These are phyloP conservation scores for Hymenochirus boettgeri DNA, from an alignment of 2,113 vertebrate species.

Conservation along the genomic window DNA sequence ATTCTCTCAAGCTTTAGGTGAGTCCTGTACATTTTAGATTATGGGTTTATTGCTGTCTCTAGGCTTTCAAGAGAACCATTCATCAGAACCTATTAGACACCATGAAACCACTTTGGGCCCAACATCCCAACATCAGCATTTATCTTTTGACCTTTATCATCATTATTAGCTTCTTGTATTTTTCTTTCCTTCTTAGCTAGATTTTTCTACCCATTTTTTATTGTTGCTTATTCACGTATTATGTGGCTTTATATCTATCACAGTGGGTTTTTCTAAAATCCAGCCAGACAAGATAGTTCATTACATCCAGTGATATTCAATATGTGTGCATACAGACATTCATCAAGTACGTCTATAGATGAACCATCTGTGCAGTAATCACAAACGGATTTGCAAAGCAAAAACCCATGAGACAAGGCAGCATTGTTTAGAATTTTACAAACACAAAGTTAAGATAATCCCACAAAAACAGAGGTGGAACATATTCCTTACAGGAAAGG, in stretches of 20 bases:
- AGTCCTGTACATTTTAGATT: no score
- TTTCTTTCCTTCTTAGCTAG: no score
- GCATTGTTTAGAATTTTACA: constrained; percentile 39
- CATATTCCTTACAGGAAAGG: constrained; percentile 39
- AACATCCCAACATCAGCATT: no score
- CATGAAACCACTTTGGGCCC: no score
- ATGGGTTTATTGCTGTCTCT: no score
- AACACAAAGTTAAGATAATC: constrained; percentile 43
- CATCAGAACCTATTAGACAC: no score
- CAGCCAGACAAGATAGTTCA: constrained; percentile 33
- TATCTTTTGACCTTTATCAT: no score
- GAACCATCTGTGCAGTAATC: constrained; percentile 40
- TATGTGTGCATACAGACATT: constrained; percentile 23
- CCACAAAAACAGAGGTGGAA: constrained; percentile 40
- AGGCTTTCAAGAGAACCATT: no score
- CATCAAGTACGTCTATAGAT: constrained; percentile 19
- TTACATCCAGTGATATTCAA: constrained; percentile 31
- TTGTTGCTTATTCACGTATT: neutral
- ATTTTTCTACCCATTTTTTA: no score
- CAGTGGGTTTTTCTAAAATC: constrained; percentile 14
- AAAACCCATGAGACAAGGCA: constrained; percentile 43
- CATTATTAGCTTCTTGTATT: no score
- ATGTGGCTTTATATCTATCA: constrained; percentile 4
- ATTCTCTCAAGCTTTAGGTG: no score
- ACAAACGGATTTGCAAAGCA: constrained; percentile 29